phyloP scores from a whole-genome alignment of 2,888 invertebrate species.

The Biston stratarius region DNA sequence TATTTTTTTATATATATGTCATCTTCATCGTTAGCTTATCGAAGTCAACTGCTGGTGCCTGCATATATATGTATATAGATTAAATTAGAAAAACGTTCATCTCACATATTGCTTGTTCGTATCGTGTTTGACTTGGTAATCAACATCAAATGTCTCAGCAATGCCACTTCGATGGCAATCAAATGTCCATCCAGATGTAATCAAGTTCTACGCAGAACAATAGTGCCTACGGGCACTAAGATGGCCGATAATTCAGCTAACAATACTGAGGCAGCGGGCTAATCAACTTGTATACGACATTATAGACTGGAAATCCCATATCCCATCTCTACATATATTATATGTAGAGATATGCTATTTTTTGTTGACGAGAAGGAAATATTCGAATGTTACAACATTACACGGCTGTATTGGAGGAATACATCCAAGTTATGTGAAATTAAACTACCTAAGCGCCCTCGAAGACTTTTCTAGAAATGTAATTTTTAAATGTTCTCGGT shows the following conservation, averaged over 20 bases:
- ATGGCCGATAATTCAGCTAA: constrained; percentile 11
- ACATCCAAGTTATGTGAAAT: too few species aligned
- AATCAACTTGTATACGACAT: background rate
- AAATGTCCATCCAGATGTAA: background rate
- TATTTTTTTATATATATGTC: too few species aligned
- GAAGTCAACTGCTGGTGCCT: too few species aligned
- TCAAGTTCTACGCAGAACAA: background rate
- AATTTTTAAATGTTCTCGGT: background rate
- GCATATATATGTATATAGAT: too few species aligned
- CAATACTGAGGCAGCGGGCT: background rate
- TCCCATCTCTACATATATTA: background rate
- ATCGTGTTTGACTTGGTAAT: background rate
- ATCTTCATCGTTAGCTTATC: too few species aligned
- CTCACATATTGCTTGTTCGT: background rate
- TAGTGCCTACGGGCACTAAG: constrained; percentile 11
- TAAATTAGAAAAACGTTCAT: background rate
- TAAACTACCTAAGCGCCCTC: too few species aligned
- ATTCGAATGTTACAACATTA: too few species aligned
- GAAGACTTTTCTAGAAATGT: background rate
- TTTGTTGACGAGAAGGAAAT: too few species aligned
- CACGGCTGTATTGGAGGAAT: too few species aligned
- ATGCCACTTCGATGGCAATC: background rate
- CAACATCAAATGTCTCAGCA: background rate
- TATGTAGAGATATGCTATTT: background rate
- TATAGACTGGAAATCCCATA: background rate